Evolutionary conservation across 2,113 vertebrate species (phyloP), one percentile per base, ranked within the genome.

Genomic region (Trochalopteron elliotii): DNA sequence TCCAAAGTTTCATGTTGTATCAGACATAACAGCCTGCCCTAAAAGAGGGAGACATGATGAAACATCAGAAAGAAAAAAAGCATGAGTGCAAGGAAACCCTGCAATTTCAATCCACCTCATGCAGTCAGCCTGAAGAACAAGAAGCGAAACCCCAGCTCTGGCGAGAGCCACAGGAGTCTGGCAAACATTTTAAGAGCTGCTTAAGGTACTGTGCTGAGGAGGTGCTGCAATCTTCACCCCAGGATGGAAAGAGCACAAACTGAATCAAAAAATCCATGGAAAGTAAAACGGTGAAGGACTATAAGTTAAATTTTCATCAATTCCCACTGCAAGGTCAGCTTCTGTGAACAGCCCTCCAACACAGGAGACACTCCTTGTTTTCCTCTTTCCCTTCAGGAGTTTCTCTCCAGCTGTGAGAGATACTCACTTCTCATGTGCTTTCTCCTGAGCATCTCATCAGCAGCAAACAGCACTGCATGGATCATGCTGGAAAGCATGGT

Each of bases 401-500:
- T 15, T 35, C n/a, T 35, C 17, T 69, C 44, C 15, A 52, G 45
- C 82, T 85, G 22, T n/a, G 65, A 97, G 65, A 97, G 50, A 63
- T 75, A 21, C 71, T 42, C 59, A 69, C 25, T 85, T 33, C 67
- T 53, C 6, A 2, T 35, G 44, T 33, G 50, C 53, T 85, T 87
- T 60, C n/a, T 71, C 5, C 6, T 56, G 33, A 35, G 15, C 2
- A 0, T 22, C 50, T 60, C 79, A 93, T 35, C 70, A 49, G 47
- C 3, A 1, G 31, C 40, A 65, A 70, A 33, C 2, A 7, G 33
- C 2, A 1, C 27, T 4, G 5, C 11, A 5, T 3, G 8, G 18
- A 53, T 23, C 2, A 0, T 4, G 2, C 40, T 83, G 45, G 31
- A 52, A 90, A 77, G 67, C 0, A 0, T 11, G 19, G 19, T 39